Conservation (phyloP, 2,113 vertebrate genomes). For the Brachypteracias leptosomus region DNA sequence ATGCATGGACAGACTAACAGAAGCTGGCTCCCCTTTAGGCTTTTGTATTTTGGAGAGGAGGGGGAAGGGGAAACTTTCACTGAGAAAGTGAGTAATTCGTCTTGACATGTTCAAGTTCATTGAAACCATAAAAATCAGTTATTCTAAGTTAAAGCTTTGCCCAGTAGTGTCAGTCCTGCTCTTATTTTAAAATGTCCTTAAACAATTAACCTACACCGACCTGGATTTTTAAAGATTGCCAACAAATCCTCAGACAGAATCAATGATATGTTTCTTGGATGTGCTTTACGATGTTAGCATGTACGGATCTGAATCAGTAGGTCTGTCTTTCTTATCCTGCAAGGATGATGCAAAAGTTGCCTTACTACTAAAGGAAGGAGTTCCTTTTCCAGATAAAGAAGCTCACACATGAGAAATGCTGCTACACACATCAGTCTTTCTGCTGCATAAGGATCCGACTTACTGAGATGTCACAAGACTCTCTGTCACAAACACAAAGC, state of each 20-base stretch:
- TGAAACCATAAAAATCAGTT: not conserved
- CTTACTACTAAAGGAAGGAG: not conserved
- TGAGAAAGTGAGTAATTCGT: not conserved
- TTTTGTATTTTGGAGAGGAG: not conserved
- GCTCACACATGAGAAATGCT: not conserved
- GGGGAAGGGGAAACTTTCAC: not conserved
- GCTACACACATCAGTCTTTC: not conserved
- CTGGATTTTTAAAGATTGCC: not conserved
- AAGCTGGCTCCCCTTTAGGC: not conserved
- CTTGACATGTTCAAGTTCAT: not conserved
- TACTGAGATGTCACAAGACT: slow-evolving; percentile 22
- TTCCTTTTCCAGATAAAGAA: slow-evolving; percentile 18
- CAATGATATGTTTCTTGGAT: not conserved
- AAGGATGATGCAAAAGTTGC: not conserved
- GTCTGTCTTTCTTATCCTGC: not conserved
- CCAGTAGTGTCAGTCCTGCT: not conserved
- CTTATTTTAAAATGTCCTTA: not conserved
- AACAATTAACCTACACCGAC: not conserved
- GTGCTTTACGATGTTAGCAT: not conserved
- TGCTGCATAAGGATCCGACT: slow-evolving; percentile 9
- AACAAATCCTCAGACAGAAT: not conserved
- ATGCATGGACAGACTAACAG: not conserved
- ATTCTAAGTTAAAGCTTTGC: not conserved
- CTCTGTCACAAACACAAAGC: slow-evolving; percentile 50
- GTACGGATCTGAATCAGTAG: not conserved